Percentiles rank a stretch among this genome's conserved stretches.
These are phyloP conservation scores for Cosmia pyralina DNA, from an alignment of 2,888 invertebrate species.

Conservation along the genomic window DNA sequence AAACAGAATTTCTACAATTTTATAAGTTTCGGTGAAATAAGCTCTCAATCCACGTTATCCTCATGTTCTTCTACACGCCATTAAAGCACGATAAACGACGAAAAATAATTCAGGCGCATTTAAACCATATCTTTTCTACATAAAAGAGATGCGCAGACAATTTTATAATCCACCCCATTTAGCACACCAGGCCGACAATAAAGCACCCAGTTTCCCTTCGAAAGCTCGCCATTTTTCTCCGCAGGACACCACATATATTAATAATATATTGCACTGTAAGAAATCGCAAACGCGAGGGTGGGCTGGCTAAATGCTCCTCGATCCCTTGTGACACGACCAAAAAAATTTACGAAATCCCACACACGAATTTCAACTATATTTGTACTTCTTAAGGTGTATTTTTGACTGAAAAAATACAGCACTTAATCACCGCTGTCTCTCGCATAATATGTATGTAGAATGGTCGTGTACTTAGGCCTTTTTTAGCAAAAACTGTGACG, in stretches of 20 bases:
- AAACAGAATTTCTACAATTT: neutral
- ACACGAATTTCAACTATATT: constrained; percentile 67
- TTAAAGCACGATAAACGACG: constrained; percentile 4
- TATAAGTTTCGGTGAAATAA: neutral
- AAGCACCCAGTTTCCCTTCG: constrained; percentile 78
- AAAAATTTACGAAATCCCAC: constrained; percentile 68
- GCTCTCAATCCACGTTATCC: neutral
- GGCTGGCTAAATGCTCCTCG: constrained; percentile 82
- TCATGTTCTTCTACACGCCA: neutral
- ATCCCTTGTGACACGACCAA: constrained; percentile 80
- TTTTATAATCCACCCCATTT: constrained; percentile 63
- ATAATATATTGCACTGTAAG: constrained; percentile 88
- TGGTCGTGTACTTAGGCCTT: constrained; percentile 85
- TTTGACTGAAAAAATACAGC: constrained; percentile 63
- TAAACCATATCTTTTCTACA: constrained; percentile 28
- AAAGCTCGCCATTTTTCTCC: constrained; percentile 82
- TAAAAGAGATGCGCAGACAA: constrained; percentile 42
- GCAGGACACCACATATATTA: constrained; percentile 82
- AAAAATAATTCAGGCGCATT: constrained; percentile 24
- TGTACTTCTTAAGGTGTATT: constrained; percentile 70
- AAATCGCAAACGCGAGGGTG: constrained; percentile 86
- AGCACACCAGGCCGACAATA: constrained; percentile 69
- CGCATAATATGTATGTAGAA: constrained; percentile 85
- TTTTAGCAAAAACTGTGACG: constrained; percentile 85
- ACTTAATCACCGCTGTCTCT: constrained; percentile 87